Percentiles rank a stretch among this genome's conserved stretches.
These are phyloP conservation scores for Drosophila mercatorum DNA, from an alignment of 2,888 invertebrate species.

Conservation along the genomic window DNA sequence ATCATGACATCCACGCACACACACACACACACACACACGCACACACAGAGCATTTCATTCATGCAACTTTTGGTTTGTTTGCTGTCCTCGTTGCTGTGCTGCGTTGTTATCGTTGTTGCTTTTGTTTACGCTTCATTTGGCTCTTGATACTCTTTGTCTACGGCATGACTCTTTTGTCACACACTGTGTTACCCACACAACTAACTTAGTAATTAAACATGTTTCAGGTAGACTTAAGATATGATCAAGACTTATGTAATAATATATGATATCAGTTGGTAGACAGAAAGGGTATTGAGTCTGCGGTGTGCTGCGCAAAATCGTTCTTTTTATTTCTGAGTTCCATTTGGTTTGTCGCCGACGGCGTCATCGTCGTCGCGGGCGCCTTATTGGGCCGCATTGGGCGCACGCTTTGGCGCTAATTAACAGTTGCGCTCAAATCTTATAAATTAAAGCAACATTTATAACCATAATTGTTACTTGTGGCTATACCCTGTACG, in stretches of 20 bases:
- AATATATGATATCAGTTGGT: not conserved
- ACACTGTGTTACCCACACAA: not conserved
- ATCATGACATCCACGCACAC: conserved; percentile 29
- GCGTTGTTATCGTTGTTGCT: conserved; percentile 23
- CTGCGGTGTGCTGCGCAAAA: not conserved
- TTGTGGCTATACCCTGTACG: conserved; percentile 26
- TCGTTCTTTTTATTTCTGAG: conserved; percentile 15
- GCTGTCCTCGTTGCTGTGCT: conserved; percentile 38
- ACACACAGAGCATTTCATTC: conserved; percentile 62
- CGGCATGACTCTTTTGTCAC: not conserved
- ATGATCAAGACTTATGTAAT: not conserved
- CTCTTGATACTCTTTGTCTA: conserved; percentile 29
- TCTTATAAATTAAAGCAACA: conserved; percentile 55
- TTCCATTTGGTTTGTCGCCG: conserved; percentile 43
- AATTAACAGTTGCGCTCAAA: conserved; percentile 65
- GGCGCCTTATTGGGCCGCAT: conserved; percentile 48
- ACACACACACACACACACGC: conserved; percentile 15
- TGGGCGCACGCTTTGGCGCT: conserved; percentile 52
- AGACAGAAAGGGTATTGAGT: not conserved
- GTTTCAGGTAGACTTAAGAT: not conserved
- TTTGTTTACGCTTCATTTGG: conserved; percentile 76
- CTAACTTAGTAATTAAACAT: not conserved
- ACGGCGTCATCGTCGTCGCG: conserved; percentile 18
- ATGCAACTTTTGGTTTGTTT: conserved; percentile 56
- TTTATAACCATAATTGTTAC: conserved; percentile 64